These are phyloP conservation scores for Jacana jacana DNA, from an alignment of 2,113 vertebrate species.

Conservation along the genomic window DNA sequence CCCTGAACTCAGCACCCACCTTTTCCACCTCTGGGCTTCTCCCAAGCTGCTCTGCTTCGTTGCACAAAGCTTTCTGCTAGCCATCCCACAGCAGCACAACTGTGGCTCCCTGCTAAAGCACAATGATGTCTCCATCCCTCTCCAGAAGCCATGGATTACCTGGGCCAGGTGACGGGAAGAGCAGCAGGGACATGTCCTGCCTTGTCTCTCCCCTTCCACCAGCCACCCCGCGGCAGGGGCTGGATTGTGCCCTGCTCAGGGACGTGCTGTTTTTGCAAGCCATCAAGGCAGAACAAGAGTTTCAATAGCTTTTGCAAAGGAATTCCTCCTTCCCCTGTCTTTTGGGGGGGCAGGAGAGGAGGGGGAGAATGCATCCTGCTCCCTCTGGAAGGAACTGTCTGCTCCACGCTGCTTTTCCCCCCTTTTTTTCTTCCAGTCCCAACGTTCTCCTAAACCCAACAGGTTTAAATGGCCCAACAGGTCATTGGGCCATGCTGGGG, in stretches of 20 bases:
- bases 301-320: not conserved
- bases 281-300: not conserved
- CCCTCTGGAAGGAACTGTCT: not conserved
- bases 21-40: not conserved
- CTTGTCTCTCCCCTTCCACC: not conserved
- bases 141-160: not conserved
- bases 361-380: not conserved
- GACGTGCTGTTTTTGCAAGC: rapidly evolving
- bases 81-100: rapidly evolving
- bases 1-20: not conserved
- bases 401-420: not conserved
- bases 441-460: not conserved
- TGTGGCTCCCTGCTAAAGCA: not conserved
- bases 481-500: not conserved
- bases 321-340: not conserved
- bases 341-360: not conserved
- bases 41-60: not conserved
- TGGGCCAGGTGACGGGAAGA: not conserved
- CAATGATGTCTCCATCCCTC: not conserved
- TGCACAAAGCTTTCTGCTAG: not conserved
- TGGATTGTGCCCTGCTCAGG: not conserved
- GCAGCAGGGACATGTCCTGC: not conserved
- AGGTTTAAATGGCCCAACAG: not conserved
- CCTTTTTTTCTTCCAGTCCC: not conserved
- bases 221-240: rapidly evolving